Conservation (phyloP, 2,797 vertebrate species). For the Sarcophilus harrisii region DNA sequence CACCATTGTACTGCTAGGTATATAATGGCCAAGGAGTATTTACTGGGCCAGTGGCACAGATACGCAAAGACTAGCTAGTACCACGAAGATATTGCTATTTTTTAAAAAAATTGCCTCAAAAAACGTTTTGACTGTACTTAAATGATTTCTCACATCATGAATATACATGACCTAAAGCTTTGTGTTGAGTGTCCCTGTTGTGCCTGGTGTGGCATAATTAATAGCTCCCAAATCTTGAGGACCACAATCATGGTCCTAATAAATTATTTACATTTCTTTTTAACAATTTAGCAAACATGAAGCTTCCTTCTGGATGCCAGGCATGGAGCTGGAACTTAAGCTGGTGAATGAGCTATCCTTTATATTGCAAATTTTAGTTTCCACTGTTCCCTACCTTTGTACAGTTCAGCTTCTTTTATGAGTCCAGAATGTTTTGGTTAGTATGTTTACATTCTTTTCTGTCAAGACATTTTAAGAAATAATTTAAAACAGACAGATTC, state of each 20-base stretch:
- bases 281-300: background rate
- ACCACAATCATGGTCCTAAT: slow-evolving; percentile 19
- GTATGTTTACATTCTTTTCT: slow-evolving; percentile 47
- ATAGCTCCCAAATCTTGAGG: slow-evolving; percentile 34
- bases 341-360: slow-evolving; percentile 50
- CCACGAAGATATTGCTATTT: background rate
- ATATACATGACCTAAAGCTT: slow-evolving; percentile 15
- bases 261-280: background rate
- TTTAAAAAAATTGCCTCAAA: slow-evolving; percentile 40
- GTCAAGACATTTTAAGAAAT: slow-evolving; percentile 60
- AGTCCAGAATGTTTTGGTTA: slow-evolving; percentile 25
- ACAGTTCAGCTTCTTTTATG: slow-evolving; percentile 55
- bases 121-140: slow-evolving; percentile 39
- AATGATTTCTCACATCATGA: slow-evolving; percentile 33
- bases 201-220: background rate
- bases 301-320: background rate
- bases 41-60: background rate
- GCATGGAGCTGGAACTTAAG: slow-evolving; percentile 26
- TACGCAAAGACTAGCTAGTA: background rate
- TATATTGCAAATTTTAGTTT: slow-evolving; percentile 50
- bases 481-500: slow-evolving; percentile 65
- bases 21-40: background rate
- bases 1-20: background rate
- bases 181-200: background rate
- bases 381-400: slow-evolving; percentile 21